Conservation (phyloP, 2,888 invertebrate genomes). For the Phaonia tiefii region DNA sequence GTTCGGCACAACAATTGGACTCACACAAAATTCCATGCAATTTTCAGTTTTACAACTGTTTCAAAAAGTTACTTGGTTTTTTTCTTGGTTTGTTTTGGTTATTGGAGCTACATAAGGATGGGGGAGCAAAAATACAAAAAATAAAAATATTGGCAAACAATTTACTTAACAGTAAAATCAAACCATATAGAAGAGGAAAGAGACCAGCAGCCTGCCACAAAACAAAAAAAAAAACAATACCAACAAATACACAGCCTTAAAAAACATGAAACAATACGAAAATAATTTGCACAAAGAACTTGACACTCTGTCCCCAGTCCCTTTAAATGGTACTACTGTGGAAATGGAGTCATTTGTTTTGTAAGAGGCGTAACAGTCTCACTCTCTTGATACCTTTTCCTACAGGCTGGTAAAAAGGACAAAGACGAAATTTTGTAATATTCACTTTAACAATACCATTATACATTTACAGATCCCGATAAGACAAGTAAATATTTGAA, state of each 20-base stretch:
- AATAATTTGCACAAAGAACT: slow-evolving; percentile 65
- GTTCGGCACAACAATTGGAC: slow-evolving; percentile 35
- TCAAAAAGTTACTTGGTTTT: slow-evolving; percentile 55
- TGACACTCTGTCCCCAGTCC: slow-evolving; percentile 3
- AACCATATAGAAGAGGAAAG: background rate
- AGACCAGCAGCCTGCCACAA: slow-evolving; percentile 16
- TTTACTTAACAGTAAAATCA: slow-evolving; percentile 51
- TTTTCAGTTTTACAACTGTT: slow-evolving; percentile 67
- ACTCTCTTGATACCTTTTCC: too few relatives aligned
- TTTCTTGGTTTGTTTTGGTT: background rate
- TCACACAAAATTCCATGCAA: slow-evolving; percentile 59
- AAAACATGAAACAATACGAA: slow-evolving; percentile 61
- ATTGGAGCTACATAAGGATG: background rate
- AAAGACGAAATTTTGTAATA: too few relatives aligned
- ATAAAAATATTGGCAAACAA: slow-evolving; percentile 65
- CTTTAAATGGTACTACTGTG: background rate
- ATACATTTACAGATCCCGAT: too few relatives aligned
- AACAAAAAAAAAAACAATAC: slow-evolving; percentile 42
- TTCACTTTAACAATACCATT: too few relatives aligned
- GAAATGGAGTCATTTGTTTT: too few relatives aligned
- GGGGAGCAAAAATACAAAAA: background rate
- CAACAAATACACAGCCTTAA: slow-evolving; percentile 7
- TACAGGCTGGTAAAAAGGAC: too few relatives aligned
- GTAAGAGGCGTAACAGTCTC: too few relatives aligned
- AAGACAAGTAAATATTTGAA: too few relatives aligned